Base-by-base conservation (phyloP, 2,113 vertebrate genomes). In the Aldabrachelys gigantea region DNA sequence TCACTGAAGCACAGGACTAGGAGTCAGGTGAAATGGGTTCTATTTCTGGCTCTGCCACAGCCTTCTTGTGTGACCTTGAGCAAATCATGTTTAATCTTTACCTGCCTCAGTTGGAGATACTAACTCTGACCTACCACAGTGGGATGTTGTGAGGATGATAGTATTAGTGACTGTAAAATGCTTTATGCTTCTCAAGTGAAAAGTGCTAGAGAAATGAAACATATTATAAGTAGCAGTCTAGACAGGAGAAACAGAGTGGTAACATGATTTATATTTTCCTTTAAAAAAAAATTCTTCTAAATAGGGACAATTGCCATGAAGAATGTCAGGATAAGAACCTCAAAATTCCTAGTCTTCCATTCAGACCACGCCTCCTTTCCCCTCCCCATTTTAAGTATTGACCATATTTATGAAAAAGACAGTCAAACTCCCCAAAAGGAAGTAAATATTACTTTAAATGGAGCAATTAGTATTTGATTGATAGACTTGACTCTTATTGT, bases 301-400 rank as follows among this genome's bases (percentile, higher is more conserved):
- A 80, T 82, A 84, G 72, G 82, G 79, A 52, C 87, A 88, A 9
- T 38, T 88, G 62, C 86, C 83, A 86, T 38, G 65, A 38, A 72
- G 17, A 72, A 72, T 72, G 35, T 69, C 35, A n/a, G 65, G 16
- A 8, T 69, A 69, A 69, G 17, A 69, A 38, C 52, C 1, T 0
- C 1, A 59, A 94, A 93, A 25, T 75, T 89, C 31, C 62, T 56
- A 85, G 54, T 59, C n/a, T 84, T 91, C 72, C 1, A 0, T 54
- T 10, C 50, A 41, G 8, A 9, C 24, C 14, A 54, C 24, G 65
- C 54, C 82, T 21, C n/a, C 80, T n/a, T 38, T 50, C 57, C 29
- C 56, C 22, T 72, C 89, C 85, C 90, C 35, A 52, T 83, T 35
- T 41, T 56, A 80, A 84, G 13, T 59, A 38, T 57, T 91, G 78